These are phyloP conservation scores for Synergus laeviventris DNA, from an alignment of 2,888 invertebrate species.

Conservation along the genomic window DNA sequence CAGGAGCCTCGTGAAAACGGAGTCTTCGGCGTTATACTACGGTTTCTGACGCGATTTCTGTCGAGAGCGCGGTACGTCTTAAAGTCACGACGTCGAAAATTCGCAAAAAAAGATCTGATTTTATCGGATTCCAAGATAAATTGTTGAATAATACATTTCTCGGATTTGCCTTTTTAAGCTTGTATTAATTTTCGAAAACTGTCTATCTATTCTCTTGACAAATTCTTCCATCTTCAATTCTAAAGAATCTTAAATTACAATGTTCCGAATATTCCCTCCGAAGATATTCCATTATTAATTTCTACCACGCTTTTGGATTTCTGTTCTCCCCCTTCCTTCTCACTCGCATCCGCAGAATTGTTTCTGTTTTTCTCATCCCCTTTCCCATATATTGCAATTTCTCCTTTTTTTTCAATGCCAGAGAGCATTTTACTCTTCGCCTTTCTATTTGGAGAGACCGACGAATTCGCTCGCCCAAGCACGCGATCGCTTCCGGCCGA, in stretches of 20 bases:
- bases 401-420: background rate
- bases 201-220: too few species aligned
- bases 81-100: conserved; percentile 9
- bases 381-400: background rate
- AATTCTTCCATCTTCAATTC: too few species aligned
- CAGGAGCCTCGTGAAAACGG: conserved; percentile 8
- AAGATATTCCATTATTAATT: background rate
- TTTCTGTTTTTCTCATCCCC: background rate
- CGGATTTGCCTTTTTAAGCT: too few species aligned
- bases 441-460: background rate
- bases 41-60: conserved; percentile 15
- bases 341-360: background rate
- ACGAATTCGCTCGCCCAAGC: conserved; percentile 26
- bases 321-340: too few species aligned
- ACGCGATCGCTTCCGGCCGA: conserved; percentile 39
- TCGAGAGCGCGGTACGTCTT: conserved; percentile 10
- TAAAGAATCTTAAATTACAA: background rate
- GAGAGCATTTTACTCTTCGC: conserved; percentile 17
- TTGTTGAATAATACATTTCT: too few species aligned
- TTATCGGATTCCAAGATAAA: too few species aligned
- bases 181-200: too few species aligned
- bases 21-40: conserved; percentile 4
- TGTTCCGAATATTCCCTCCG: background rate
- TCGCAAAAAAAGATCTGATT: conserved; percentile 12
- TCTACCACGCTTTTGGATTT: background rate